phyloP scores from a whole-genome alignment of 2,113 vertebrate species.

The Fulica atra region DNA sequence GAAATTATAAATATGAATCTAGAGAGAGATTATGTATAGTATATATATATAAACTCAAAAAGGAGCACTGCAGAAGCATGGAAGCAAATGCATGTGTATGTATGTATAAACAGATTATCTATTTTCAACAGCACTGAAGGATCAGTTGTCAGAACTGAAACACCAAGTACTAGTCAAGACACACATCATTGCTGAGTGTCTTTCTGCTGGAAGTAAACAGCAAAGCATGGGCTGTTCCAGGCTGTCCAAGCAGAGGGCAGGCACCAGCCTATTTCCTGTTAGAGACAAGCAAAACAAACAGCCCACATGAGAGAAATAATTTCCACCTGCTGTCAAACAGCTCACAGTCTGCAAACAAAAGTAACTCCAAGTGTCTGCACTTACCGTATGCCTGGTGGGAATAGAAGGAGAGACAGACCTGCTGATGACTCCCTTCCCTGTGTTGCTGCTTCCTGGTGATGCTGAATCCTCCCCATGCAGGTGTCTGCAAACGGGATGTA shows the following conservation, averaged over 20 bases:
- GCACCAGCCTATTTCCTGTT: not conserved
- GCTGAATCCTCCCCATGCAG: not conserved
- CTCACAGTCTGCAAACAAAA: not conserved
- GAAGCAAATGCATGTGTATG: not conserved
- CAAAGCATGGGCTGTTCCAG: not conserved
- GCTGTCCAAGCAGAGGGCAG: not conserved
- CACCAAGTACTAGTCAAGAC: not conserved
- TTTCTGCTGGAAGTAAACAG: not conserved
- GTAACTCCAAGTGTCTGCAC: not conserved
- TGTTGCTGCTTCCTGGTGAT: not conserved
- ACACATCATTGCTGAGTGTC: not conserved
- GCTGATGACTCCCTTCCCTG: not conserved
- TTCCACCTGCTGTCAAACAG: not conserved
- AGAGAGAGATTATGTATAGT: not conserved
- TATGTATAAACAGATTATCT: not conserved
- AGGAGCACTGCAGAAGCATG: not conserved
- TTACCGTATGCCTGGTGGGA: not conserved
- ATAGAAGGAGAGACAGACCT: not conserved
- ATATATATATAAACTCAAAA: not conserved
- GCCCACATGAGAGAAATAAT: not conserved
- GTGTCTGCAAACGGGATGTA: not conserved
- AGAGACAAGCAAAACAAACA: not conserved
- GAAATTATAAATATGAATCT: not conserved
- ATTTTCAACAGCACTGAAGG: not conserved
- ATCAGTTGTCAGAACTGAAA: not conserved